Conservation (phyloP, 2,797 vertebrate genomes). For the Microhierax caerulescens region DNA sequence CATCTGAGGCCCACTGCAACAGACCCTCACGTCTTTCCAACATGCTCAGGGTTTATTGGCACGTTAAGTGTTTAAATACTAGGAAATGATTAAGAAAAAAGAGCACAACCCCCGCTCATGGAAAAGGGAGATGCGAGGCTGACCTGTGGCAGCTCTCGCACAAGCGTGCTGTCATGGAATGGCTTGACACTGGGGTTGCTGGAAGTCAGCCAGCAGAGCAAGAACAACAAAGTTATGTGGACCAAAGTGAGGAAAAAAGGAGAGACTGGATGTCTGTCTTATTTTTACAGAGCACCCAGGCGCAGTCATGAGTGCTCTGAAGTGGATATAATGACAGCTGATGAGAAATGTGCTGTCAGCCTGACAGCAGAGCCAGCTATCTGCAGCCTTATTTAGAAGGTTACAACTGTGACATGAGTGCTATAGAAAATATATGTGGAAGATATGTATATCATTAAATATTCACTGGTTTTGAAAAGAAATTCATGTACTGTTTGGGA, state of each 20-base stretch:
- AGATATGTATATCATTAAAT: neutral
- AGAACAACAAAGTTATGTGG: neutral
- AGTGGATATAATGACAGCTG: neutral
- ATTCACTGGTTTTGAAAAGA: neutral
- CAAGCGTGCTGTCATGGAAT: accelerated
- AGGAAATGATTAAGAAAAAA: neutral
- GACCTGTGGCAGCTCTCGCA: neutral
- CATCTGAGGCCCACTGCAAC: neutral
- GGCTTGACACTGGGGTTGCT: neutral
- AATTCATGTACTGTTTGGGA: neutral
- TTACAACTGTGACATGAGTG: neutral
- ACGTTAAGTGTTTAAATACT: neutral
- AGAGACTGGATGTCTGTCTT: neutral
- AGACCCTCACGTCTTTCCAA: neutral
- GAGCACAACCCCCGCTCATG: neutral
- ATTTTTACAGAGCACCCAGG: accelerated
- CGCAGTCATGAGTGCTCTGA: neutral
- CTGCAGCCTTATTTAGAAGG: neutral
- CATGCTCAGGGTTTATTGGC: neutral
- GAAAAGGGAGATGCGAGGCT: neutral
- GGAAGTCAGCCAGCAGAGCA: neutral
- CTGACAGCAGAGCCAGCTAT: neutral
- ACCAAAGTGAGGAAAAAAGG: neutral
- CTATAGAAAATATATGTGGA: neutral
- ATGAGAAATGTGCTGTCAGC: neutral